These are phyloP conservation scores for Scaptomyza montana DNA, from an alignment of 1,140 invertebrate species.

Conservation along the genomic window DNA sequence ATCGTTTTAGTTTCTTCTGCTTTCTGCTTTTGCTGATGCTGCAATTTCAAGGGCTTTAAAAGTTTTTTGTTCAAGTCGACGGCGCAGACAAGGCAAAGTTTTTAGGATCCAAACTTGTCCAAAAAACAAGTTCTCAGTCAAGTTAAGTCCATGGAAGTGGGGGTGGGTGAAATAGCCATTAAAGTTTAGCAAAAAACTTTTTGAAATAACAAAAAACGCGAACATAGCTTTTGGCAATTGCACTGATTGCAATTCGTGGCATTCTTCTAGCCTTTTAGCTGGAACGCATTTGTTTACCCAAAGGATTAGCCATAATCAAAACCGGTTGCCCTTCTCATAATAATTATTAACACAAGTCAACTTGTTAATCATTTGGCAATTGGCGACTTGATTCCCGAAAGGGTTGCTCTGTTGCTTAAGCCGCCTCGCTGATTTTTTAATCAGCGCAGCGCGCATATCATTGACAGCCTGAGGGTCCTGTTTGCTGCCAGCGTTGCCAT, in stretches of 20 bases:
- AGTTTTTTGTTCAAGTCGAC: slow-evolving; percentile 21
- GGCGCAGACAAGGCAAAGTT: slow-evolving; percentile 34
- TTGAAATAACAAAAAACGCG: slow-evolving; percentile 19
- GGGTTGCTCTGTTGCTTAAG: slow-evolving; percentile 60
- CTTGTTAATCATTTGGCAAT: slow-evolving; percentile 80
- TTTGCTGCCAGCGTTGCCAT: slow-evolving; percentile 15
- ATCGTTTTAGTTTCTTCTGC: slow-evolving; percentile 10
- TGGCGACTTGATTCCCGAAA: slow-evolving; percentile 61
- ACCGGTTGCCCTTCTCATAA: slow-evolving; percentile 43
- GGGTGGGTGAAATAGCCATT: slow-evolving; percentile 1
- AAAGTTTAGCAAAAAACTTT: slow-evolving; percentile 24
- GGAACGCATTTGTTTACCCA: slow-evolving; percentile 46
- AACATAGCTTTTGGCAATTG: slow-evolving; percentile 18
- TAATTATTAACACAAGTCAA: slow-evolving; percentile 77
- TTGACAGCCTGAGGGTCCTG: slow-evolving; percentile 42
- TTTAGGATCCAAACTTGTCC: slow-evolving; percentile 30
- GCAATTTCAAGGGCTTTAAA: slow-evolving; percentile 50
- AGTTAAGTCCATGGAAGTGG: neutral
- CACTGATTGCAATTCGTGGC: slow-evolving; percentile 35
- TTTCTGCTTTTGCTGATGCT: slow-evolving; percentile 8
- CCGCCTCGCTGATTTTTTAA: slow-evolving; percentile 73
- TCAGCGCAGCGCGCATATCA: slow-evolving; percentile 64
- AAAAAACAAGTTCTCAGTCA: slow-evolving; percentile 37
- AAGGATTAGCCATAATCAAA: slow-evolving; percentile 57
- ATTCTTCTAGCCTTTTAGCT: slow-evolving; percentile 2